Percentiles rank a stretch among this genome's conserved stretches.
Evolutionary conservation across 2,113 vertebrate species (phyloP).

Genomic region (Gymnorhina tibicen): DNA sequence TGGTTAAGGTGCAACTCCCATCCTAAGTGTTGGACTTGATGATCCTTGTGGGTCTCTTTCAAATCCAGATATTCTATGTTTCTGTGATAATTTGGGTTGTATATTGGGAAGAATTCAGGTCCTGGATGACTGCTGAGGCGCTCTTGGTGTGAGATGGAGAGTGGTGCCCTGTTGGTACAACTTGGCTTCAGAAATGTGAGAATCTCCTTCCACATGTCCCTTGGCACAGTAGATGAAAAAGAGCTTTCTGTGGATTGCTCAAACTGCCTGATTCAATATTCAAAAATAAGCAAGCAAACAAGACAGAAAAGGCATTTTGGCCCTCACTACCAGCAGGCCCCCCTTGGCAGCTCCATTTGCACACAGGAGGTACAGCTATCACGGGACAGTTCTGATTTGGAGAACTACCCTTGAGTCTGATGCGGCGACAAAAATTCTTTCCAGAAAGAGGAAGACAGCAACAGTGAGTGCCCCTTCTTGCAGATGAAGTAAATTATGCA

Average conservation of each 20-base stretch:
- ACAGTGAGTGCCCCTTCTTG: neutral
- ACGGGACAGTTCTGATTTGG: neutral
- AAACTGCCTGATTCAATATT: neutral
- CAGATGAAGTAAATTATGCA: neutral
- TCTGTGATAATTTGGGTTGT: neutral
- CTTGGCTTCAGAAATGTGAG: neutral
- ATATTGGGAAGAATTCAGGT: neutral
- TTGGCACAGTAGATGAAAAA: neutral
- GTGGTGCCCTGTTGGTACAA: neutral
- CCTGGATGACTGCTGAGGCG: neutral
- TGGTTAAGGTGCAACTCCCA: neutral
- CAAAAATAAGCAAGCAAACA: neutral
- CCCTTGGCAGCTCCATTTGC: neutral
- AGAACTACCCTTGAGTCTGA: neutral
- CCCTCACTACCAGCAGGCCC: neutral
- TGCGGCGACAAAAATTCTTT: neutral
- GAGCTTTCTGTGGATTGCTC: neutral
- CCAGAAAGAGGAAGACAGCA: neutral
- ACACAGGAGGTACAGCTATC: neutral
- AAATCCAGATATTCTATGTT: neutral
- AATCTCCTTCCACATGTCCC: neutral
- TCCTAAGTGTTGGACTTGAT: neutral
- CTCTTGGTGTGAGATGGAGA: neutral
- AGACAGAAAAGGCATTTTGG: neutral
- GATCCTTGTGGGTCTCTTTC: neutral